phyloP scores from a whole-genome alignment of 1,140 invertebrate species.

The Aradophagus sp. region DNA sequence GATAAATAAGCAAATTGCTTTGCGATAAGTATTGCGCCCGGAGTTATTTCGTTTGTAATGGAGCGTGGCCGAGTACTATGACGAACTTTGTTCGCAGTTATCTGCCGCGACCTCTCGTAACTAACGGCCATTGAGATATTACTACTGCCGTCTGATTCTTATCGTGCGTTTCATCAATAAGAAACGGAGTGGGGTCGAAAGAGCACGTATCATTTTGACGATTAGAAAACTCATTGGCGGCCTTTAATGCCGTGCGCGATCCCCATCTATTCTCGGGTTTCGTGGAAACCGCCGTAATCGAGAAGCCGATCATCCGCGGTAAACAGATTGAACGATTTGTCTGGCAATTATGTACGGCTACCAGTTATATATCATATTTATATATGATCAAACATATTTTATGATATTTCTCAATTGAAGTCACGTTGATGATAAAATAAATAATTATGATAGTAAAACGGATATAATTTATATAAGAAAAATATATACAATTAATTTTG shows the following conservation, averaged over 20 bases:
- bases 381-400: too few relatives aligned
- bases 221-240: constrained; percentile 40
- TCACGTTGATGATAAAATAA: too few relatives aligned
- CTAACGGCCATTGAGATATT: constrained; percentile 57
- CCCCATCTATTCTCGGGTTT: constrained; percentile 39
- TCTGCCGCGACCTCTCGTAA: constrained; percentile 52
- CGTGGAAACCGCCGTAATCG: too few relatives aligned
- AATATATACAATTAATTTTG: too few relatives aligned
- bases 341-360: too few relatives aligned
- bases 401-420: too few relatives aligned
- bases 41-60: constrained; percentile 47
- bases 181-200: constrained; percentile 52
- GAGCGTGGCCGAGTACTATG: constrained; percentile 48
- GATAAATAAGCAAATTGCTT: constrained; percentile 55
- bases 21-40: constrained; percentile 39
- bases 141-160: constrained; percentile 35
- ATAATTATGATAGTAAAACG: too few relatives aligned
- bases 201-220: constrained; percentile 41
- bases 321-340: too few relatives aligned
- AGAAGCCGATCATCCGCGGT: too few relatives aligned
- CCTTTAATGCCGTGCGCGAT: constrained; percentile 29
- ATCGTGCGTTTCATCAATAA: constrained; percentile 47
- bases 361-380: too few relatives aligned
- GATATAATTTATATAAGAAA: too few relatives aligned
- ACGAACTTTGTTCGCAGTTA: constrained; percentile 57